Conservation (phyloP, 2,113 vertebrate genomes). For the Brachionichthys hirsutus region DNA sequence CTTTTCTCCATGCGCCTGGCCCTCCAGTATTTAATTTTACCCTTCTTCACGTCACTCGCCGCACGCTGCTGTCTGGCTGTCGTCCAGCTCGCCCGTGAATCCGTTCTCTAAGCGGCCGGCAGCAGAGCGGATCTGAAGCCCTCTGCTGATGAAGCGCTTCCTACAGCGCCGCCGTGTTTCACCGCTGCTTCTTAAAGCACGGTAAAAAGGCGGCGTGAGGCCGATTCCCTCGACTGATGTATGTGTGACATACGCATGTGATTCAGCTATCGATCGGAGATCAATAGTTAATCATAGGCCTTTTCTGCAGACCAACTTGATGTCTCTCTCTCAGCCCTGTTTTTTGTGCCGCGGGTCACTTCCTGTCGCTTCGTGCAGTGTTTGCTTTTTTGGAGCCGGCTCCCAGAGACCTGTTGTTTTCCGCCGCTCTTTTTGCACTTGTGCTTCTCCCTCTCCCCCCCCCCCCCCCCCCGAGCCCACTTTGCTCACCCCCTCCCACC, state of each 20-base stretch:
- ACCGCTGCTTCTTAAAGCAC: too few relatives aligned
- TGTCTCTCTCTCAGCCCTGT: conserved; percentile 33
- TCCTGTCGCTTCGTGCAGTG: conserved; percentile 77
- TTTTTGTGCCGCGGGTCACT: conserved; percentile 72
- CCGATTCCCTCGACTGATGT: background rate
- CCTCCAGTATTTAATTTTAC: conserved; percentile 5
- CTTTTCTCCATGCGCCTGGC: background rate
- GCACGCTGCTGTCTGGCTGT: background rate
- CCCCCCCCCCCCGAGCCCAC: conserved; percentile 1
- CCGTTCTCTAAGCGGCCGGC: conserved; percentile 6
- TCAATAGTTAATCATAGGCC: conserved; percentile 2
- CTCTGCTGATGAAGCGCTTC: background rate
- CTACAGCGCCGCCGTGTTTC: background rate
- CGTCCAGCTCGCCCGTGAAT: conserved; percentile 10
- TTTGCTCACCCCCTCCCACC: conserved; percentile 12
- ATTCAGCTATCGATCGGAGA: background rate
- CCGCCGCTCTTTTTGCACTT: conserved; percentile 76
- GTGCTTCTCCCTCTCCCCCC: conserved; percentile 46
- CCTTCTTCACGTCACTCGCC: background rate
- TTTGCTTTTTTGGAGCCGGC: conserved; percentile 78
- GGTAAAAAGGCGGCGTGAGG: background rate
- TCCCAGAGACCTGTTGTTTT: conserved; percentile 70
- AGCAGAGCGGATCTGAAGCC: conserved; percentile 10
- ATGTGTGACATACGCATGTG: background rate
- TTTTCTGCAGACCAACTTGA: conserved; percentile 2